Conservation (phyloP, 2,113 vertebrate species). For the Okapia johnstoni region DNA sequence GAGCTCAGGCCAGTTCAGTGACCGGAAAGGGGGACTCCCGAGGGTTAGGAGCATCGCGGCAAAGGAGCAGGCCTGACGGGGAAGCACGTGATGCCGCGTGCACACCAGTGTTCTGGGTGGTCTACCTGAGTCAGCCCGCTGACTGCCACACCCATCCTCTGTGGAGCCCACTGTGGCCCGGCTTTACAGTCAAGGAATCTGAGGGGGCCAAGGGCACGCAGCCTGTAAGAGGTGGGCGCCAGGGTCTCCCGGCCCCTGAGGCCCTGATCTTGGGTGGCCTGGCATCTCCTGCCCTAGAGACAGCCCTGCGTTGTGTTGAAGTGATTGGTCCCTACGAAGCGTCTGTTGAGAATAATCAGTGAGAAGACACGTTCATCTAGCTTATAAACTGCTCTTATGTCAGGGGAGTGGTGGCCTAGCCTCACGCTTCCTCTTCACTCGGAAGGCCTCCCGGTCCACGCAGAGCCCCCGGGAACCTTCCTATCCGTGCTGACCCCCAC, state of each 20-base stretch:
- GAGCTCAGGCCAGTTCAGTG: fast-evolving
- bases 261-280: neutral
- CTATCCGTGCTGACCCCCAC: fast-evolving
- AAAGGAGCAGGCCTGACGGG: neutral
- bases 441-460: fast-evolving
- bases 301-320: fast-evolving
- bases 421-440: fast-evolving
- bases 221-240: neutral
- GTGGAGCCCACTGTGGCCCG: fast-evolving
- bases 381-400: neutral
- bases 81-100: fast-evolving
- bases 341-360: fast-evolving
- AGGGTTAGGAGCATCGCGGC: fast-evolving
- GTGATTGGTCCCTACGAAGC: fast-evolving
- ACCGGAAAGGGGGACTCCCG: fast-evolving
- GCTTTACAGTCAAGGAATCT: neutral
- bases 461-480: neutral
- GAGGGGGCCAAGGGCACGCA: neutral
- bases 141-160: fast-evolving
- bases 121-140: fast-evolving
- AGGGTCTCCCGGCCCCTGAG: neutral
- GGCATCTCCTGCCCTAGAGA: fast-evolving
- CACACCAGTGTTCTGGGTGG: fast-evolving
- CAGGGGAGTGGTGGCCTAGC: neutral
- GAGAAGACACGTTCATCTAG: fast-evolving